Conservation (phyloP, 2,113 vertebrate genomes). For the Empidonax traillii region DNA sequence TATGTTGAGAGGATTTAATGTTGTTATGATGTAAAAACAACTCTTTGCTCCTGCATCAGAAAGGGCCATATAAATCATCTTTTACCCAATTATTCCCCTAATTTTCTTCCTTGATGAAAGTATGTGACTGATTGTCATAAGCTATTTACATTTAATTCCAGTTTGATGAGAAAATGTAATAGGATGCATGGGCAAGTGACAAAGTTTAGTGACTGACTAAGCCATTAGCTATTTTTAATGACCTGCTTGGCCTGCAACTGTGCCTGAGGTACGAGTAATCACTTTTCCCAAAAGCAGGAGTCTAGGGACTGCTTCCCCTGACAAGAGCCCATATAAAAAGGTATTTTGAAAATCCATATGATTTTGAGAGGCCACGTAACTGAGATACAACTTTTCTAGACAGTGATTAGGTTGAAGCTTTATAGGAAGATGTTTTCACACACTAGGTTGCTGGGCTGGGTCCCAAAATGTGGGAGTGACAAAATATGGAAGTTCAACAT, state of each 20-base stretch:
- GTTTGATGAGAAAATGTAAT: background rate
- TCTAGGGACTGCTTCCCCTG: background rate
- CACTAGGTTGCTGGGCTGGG: background rate
- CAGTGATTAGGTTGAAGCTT: background rate
- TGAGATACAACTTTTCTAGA: background rate
- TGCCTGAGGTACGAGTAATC: background rate
- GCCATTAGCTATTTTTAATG: background rate
- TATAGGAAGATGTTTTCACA: background rate
- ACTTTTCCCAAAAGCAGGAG: background rate
- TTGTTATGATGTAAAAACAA: background rate
- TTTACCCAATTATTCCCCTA: background rate
- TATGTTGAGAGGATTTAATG: background rate
- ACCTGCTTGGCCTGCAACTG: background rate
- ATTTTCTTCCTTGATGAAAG: slow-evolving; percentile 9
- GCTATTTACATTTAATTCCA: background rate
- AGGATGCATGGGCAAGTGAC: background rate
- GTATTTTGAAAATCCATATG: background rate
- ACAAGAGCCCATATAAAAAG: rapidly evolving
- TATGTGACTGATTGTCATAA: background rate
- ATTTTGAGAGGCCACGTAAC: background rate
- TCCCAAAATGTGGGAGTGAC: background rate
- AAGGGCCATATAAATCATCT: background rate
- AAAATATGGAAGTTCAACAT: background rate
- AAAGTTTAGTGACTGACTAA: background rate
- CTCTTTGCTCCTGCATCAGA: background rate